Base-by-base conservation (phyloP, 92 coral and sea anemone species). In the Palythoa heliodiscus region DNA sequence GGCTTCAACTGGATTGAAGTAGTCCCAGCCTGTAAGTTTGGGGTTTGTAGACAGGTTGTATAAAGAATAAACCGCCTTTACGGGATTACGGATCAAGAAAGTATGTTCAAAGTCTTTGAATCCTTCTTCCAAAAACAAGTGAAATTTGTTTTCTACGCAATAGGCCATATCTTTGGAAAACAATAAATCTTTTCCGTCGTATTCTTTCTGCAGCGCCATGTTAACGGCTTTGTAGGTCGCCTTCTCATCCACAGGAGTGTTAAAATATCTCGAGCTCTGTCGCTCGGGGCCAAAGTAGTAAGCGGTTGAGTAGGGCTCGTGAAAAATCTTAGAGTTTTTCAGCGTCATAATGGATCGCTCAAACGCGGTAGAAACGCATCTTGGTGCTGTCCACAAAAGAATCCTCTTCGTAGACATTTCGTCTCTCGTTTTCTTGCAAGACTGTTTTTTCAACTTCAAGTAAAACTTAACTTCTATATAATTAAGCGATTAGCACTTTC, bases 141-240 rank as follows among this genome's bases (percentile, higher is more conserved):
- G 86, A 70, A 87, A 90, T 70, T 96, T 91, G 70, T 93, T 92
- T 61, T 94, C 93, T 40, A 96, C 83, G 60, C 90, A 92, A 88
- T 94, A 94, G 11, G 98, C 98, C 98, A 96, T 94, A 29, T 96
- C 98, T 80, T 96, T 96, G 38, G 98, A 92, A 89, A 96, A 96
- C 47, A 96, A 70, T 35, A 92, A 93, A 25, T 96, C 95, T 25
- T 82, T 85, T 1, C 96, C 98, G 38, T 94, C 96, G 66, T 94
- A 92, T 76, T 94, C 96, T 47, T 95, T 93, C 73, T 91, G 89
- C 6, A 96, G 90, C 52, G 89, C 85, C 66, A 88, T 85, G 53
- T 90, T 87, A 29, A 92, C 91, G 24, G 82, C 86, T 20, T 90
- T 82, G 76, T 94, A 96, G 10, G 92, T 89, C 48, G 93, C 98